Evolutionary conservation across 1,140 invertebrate species (phyloP).

Genomic region (Aphelinus certus): DNA sequence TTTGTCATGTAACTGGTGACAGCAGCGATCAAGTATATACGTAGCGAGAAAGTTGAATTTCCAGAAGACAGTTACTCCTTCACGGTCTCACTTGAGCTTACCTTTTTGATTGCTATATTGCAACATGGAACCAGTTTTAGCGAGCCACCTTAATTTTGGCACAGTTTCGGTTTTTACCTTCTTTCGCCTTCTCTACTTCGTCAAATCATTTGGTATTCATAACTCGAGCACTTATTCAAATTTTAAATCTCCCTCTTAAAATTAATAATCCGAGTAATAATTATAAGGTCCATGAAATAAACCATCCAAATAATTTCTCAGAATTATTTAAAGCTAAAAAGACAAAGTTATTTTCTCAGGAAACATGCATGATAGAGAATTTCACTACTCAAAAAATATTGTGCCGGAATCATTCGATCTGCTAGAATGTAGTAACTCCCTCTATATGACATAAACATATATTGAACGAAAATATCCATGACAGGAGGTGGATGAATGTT

Average conservation of each 20-base stretch:
- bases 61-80: neutral
- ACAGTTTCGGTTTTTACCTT: slow-evolving; percentile 6
- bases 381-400: too few species aligned
- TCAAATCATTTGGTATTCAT: neutral
- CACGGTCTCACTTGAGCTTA: neutral
- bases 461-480: too few species aligned
- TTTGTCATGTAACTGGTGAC: slow-evolving; percentile 2
- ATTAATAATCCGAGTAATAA: too few species aligned
- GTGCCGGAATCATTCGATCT: too few species aligned
- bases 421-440: too few species aligned
- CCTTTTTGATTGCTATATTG: slow-evolving; percentile 24
- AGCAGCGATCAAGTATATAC: neutral
- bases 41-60: slow-evolving; percentile 21
- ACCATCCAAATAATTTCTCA: too few species aligned
- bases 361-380: too few species aligned
- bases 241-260: neutral
- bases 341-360: too few species aligned
- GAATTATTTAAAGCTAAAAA: too few species aligned
- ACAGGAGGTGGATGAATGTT: too few species aligned
- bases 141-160: slow-evolving; percentile 12
- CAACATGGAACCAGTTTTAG: slow-evolving; percentile 13
- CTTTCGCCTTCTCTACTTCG: slow-evolving; percentile 4
- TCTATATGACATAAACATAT: too few species aligned
- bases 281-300: too few species aligned
- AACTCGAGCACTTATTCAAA: neutral